Evolutionary conservation across 2,888 invertebrate species (phyloP).

Genomic region (Ochropleura leucogaster): DNA sequence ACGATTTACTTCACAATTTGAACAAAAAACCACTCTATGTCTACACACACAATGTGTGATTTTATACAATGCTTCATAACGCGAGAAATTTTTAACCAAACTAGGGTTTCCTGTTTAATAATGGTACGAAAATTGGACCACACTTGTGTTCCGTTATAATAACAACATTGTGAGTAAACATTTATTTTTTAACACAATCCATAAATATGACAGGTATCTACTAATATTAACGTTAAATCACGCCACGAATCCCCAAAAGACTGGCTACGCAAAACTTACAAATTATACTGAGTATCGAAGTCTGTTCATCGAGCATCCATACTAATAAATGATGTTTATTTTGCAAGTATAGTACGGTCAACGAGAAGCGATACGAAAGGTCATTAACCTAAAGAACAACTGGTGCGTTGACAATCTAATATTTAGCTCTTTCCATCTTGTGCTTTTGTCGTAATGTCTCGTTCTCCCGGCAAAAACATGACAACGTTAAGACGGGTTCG

Average conservation of each 20-base stretch:
- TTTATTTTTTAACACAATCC: neutral
- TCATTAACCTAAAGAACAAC: no score
- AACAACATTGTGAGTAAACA: neutral
- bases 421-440: no score
- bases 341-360: no score
- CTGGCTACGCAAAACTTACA: no score
- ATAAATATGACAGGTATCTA: neutral
- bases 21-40: neutral
- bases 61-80: neutral
- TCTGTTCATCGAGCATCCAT: no score
- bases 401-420: no score
- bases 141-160: neutral
- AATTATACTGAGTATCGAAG: no score
- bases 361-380: no score
- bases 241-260: neutral
- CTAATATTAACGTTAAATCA: neutral
- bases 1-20: neutral
- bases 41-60: neutral
- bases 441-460: no score
- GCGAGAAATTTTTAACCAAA: slow-evolving; percentile 3
- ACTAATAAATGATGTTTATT: no score
- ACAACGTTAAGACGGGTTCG: no score
- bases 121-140: neutral
- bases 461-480: no score
- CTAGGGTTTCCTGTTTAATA: neutral